Evolutionary conservation across 2,113 vertebrate genomes (phyloP), one percentile per base, ranked within the genome.

Genomic region (Guaruba guarouba): DNA sequence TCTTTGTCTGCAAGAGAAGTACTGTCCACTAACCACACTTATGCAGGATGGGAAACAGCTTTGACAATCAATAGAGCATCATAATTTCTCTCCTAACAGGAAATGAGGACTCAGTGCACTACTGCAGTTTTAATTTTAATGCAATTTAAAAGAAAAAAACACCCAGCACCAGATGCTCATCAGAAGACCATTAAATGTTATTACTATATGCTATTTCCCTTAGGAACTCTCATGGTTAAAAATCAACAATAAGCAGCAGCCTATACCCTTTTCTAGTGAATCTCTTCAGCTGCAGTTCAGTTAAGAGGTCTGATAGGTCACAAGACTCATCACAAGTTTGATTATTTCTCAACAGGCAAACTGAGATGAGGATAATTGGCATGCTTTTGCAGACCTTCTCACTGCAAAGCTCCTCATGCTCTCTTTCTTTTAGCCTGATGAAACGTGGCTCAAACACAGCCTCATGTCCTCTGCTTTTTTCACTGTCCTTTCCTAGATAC

Each of bases 61-160:
- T 87, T 96, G 86, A 79, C 88, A 92, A 93, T 97, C 96, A 94
- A 97, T 95, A 95, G 14, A 89, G 82, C 67, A 91, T 80, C 91
- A 87, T 96, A 94, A 92, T 82, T 95, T 7, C 66, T 93, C 92
- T 91, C n/a, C 17, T 85, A 93, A 92, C 92, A 97, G 96, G 96
- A 97, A 96, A 95, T 93, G 93, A 96, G 78, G 81, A 89, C 81
- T 94, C 81, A 20, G 17, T 94, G 67, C 86, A 94, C 84, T 93
- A 89, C 49, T 93, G 90, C 63, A 91, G 83, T 94, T 94, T 96
- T 94, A 92, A 92, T 96, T 95, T 91, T 87, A 96, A 89, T 93
- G 88, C 70, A 82, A 79, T 95, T 94, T 89, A 92, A 91, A 88
- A 75, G 76, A 52, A 88, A 93, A 95, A 20, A 66, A 2, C 35